phyloP scores from a whole-genome alignment of 2,888 invertebrate species.

The Agrotis ipsilon region DNA sequence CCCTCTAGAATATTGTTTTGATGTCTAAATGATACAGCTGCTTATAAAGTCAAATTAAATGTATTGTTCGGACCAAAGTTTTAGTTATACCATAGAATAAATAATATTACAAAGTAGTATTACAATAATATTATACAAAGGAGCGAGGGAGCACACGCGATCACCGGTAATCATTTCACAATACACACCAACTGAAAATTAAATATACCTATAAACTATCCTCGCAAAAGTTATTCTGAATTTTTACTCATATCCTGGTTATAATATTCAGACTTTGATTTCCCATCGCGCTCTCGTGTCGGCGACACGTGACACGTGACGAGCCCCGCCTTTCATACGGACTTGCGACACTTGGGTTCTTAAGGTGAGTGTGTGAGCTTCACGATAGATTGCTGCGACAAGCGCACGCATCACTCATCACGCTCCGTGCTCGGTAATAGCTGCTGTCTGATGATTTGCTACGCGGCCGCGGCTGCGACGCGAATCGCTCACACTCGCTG shows the following conservation, averaged over 20 bases:
- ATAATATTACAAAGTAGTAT: too few relatives aligned
- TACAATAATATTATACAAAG: too few relatives aligned
- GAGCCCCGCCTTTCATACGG: not conserved
- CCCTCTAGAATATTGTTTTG: not conserved
- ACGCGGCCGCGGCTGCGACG: conserved; percentile 11
- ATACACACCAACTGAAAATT: not conserved
- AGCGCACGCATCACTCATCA: not conserved
- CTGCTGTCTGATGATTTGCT: not conserved
- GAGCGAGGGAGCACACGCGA: too few relatives aligned
- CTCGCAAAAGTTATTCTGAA: conserved; percentile 1
- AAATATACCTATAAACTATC: too few relatives aligned
- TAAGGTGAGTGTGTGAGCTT: conserved; percentile 4
- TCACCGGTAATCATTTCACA: too few relatives aligned
- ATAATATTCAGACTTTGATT: not conserved
- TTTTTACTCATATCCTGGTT: not conserved
- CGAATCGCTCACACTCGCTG: conserved; percentile 2
- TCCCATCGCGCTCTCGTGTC: conserved; percentile 11
- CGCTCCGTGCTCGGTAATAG: not conserved
- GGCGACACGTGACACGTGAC: conserved; percentile 18
- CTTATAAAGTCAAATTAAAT: too few relatives aligned
- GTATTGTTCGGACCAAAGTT: too few relatives aligned
- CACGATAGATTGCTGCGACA: conserved; percentile 21
- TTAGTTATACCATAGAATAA: too few relatives aligned
- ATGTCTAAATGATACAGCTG: too few relatives aligned
- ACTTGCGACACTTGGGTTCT: not conserved